phyloP scores from a whole-genome alignment of 2,113 vertebrate genomes.

The Ranitomeya variabilis region DNA sequence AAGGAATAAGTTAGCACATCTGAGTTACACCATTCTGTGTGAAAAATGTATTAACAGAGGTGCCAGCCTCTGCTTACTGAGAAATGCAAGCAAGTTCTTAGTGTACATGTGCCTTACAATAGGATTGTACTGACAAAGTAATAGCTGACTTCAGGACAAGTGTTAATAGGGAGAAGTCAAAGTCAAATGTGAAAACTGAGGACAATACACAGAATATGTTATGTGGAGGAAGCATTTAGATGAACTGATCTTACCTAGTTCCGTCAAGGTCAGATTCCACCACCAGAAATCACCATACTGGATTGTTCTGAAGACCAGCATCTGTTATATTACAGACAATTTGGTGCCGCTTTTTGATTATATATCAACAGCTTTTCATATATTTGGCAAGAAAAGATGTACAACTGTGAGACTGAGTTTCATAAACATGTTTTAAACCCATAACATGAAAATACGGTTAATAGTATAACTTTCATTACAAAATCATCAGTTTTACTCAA shows the following conservation, averaged over 20 bases:
- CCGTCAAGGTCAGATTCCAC: neutral
- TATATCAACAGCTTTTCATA: no score
- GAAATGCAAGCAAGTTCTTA: slow-evolving; percentile 20
- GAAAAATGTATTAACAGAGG: slow-evolving; percentile 36
- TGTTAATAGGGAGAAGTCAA: neutral
- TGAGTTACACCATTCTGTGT: neutral
- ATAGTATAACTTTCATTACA: no score
- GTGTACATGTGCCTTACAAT: neutral
- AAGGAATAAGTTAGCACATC: slow-evolving; percentile 44
- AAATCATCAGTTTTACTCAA: no score
- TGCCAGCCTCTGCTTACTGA: slow-evolving; percentile 32
- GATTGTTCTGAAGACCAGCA: neutral
- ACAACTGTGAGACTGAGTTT: no score
- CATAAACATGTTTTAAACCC: no score
- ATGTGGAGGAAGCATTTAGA: neutral
- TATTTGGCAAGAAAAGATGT: no score
- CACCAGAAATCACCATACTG: neutral
- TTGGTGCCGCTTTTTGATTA: no score
- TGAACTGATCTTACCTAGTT: neutral
- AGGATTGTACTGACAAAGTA: neutral
- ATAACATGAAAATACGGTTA: no score
- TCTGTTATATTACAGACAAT: no score
- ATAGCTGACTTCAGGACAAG: neutral
- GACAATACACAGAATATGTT: neutral
- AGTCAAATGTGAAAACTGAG: neutral